Conservation (phyloP, 2,113 vertebrate genomes). For the Cololabis saira region DNA sequence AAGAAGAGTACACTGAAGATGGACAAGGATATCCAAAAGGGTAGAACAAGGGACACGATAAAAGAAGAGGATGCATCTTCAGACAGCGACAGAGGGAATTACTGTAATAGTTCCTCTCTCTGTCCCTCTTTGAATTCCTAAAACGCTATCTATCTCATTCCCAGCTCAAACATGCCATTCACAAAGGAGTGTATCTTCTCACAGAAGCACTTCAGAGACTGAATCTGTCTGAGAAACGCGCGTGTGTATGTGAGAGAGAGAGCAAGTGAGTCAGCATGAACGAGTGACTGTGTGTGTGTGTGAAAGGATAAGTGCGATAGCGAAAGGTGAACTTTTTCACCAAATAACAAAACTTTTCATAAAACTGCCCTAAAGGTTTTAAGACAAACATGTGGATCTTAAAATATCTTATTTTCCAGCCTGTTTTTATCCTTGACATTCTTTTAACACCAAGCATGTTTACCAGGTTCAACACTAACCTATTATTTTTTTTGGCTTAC, state of each 20-base stretch:
- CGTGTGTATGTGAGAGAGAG: constrained; percentile 6
- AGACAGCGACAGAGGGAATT: constrained; percentile 64
- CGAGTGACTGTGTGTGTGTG: no score
- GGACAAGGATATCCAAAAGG: constrained; percentile 37
- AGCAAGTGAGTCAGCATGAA: background rate
- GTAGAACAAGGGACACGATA: constrained; percentile 56
- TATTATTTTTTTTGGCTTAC: no score
- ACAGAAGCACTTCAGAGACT: constrained; percentile 46
- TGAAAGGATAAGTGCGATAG: no score
- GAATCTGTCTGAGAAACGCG: constrained; percentile 23
- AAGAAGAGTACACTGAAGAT: constrained; percentile 33
- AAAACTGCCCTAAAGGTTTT: no score
- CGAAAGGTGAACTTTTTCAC: no score
- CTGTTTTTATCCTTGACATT: no score
- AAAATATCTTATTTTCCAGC: no score
- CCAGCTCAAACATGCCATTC: constrained; percentile 54
- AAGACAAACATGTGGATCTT: no score
- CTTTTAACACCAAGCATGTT: no score
- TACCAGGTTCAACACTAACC: no score
- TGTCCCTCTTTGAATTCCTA: constrained; percentile 54
- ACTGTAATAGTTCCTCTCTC: constrained; percentile 72
- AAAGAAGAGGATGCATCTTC: constrained; percentile 61
- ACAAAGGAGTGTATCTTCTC: constrained; percentile 53
- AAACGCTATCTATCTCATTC: constrained; percentile 43
- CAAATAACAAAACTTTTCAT: no score